Base-by-base conservation (phyloP, 2,113 vertebrate species). In the Trinectes maculatus region DNA sequence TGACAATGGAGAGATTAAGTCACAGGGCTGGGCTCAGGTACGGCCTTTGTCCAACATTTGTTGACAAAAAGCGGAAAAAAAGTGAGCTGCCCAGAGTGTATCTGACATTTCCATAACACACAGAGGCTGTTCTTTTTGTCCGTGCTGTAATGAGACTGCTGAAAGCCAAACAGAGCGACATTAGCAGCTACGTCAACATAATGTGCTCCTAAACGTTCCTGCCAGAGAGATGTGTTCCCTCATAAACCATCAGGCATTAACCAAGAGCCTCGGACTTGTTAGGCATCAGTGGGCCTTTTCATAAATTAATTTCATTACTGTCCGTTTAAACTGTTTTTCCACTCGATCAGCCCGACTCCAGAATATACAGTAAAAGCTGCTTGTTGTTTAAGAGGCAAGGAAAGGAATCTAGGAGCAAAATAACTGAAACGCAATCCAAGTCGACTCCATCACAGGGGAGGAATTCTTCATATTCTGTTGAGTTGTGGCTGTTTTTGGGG, bases 21-120 rank as follows among this genome's bases (percentile, higher is more conserved):
- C 71, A 77, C 58, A 73, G 85, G 85, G 85, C 68, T 75, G 79
- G 88, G 88, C 80, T 84, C 83, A 82, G 85, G 81, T 77, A 76
- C 55, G 12, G 72, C 77, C 71, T 82, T 84, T 89, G 85, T 87
- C 69, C 54, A 22, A n/a, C 63, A 44, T 61, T 84, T 84, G 81
- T 87, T 73, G 79, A 79, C 71, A 64, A 81, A 82, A 82, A 85
- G 36, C 75, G 52, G 69, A 61, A 63, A 77, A 71, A 61, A 63
- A 77, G 72, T 59, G 65, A 85, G 60, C 34, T 65, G 47, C 49
- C 71, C 51, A 16, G 26, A 16, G 59, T 51, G 47, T 29, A 49
- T 76, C 54, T 64, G 65, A 82, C 80, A 3, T 68, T 87, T 80
- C 73, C 25, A 40, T 37, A n/a, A n/a, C 61, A 70, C 26, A n/a